Evolutionary conservation across 2,888 invertebrate species (phyloP).

Genomic region (Chalcosyrphus nemorum): DNA sequence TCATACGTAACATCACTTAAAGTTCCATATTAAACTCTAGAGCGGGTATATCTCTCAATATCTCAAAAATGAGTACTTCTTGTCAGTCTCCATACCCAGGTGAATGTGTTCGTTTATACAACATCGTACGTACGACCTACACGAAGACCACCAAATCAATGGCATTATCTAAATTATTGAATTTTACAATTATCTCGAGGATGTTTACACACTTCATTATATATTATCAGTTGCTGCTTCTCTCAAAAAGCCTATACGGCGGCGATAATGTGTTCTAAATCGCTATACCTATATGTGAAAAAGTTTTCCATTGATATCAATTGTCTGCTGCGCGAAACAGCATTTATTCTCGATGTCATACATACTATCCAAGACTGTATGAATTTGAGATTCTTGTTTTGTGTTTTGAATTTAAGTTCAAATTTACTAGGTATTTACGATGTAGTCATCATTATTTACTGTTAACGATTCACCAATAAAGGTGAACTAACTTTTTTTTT

Average conservation of each 20-base stretch:
- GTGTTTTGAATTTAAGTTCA: neutral
- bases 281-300: neutral
- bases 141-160: slow-evolving; percentile 10
- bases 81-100: neutral
- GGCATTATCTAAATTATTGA: slow-evolving; percentile 42
- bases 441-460: neutral
- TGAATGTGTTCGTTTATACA: neutral
- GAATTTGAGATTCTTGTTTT: neutral
- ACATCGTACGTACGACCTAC: neutral
- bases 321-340: neutral
- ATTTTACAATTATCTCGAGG: slow-evolving; percentile 53
- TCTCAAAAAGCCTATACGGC: slow-evolving; percentile 6
- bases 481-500: neutral
- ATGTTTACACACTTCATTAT: slow-evolving; percentile 54
- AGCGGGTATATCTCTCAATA: neutral
- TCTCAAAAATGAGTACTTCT: neutral
- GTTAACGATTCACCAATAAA: neutral
- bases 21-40: neutral
- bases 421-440: too few relatives aligned
- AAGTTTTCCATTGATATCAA: neutral
- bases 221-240: slow-evolving; percentile 32
- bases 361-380: neutral
- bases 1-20: neutral
- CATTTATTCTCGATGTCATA: neutral
- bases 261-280: slow-evolving; percentile 38